A percentile compares a stretch with the other conserved stretches of the same genome.
Evolutionary conservation across 2,113 vertebrate genomes (phyloP).

Genomic region (Thamnophis sirtalis): DNA sequence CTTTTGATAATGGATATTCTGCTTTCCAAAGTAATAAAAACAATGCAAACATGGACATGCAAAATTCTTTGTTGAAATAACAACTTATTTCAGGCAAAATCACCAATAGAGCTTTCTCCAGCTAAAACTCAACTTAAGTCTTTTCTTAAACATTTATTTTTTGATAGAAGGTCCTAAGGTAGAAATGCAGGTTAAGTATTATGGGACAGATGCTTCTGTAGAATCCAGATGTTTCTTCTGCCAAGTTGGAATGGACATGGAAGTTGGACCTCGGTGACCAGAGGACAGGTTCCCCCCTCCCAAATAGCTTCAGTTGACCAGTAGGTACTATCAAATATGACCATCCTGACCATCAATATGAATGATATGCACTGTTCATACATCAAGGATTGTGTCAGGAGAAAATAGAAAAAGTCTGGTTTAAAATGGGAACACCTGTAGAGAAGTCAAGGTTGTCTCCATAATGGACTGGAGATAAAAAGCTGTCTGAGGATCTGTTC

Average conservation of each 20-base stretch:
- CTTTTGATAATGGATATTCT: not conserved
- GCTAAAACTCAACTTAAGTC: not conserved
- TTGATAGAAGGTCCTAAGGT: not conserved
- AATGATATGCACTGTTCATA: not conserved
- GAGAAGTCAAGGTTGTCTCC: not conserved
- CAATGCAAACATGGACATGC: not conserved
- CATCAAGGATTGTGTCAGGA: not conserved
- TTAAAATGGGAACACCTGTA: not conserved
- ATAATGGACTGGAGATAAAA: not conserved
- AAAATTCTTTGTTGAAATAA: not conserved
- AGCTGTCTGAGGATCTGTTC: not conserved
- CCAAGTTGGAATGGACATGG: not conserved
- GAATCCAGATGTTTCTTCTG: not conserved
- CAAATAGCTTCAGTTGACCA: not conserved
- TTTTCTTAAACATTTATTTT: not conserved
- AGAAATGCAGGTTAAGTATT: not conserved
- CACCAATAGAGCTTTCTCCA: not conserved
- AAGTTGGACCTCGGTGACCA: not conserved
- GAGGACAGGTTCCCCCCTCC: not conserved
- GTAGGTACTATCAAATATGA: not conserved
- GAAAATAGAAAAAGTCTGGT: not conserved
- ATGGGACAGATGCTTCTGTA: not conserved
- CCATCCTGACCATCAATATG: not conserved
- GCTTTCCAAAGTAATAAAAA: not conserved
- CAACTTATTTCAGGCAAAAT: not conserved